Evolutionary conservation across 2,797 vertebrate species (phyloP), one percentile per base, ranked within the genome.

Genomic region (Poeciliopsis presidionis): DNA sequence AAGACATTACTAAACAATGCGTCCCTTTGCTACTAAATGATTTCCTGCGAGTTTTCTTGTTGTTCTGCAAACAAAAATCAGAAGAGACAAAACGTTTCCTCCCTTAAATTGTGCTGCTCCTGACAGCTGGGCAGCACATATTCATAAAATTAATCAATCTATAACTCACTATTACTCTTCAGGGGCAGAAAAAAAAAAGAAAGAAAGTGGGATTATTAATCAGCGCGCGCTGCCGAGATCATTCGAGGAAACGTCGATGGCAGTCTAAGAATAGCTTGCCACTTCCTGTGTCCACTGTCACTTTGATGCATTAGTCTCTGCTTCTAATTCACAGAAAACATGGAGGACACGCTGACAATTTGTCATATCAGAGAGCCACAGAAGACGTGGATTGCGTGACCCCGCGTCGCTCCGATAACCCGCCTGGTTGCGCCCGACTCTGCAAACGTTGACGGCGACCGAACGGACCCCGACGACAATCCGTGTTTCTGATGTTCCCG

Each of bases 201-300:
- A 5, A 18, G 3, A 18, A 51, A n/a, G 25, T 18, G 3, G 9
- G 2, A 20, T 30, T 9, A 61, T 57, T 74, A 55, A 84, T 70
- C 59, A 30, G 25, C 1, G 16, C 70, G 73, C 46, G 78, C 61
- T 45, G 33, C 49, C 46, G 20, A 14, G 71, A 74, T 77, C 77
- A 74, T 72, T 45, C 63, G 63, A 57, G 80, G 78, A 85, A 78
- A 82, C 47, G 65, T 57, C 72, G 79, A 85, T 79, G 73, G 83
- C 74, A 53, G 59, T 36, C 79, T 80, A 76, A 89, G 78, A 88
- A 88, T 81, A 87, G 74, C 76, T 85, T 67, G 74, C 49, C 53
- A 83, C 90, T 88, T 89, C 83, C 78, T 77, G 45, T 78, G 65
- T 84, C 82, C 75, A 41, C 61, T 75, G 49, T 69, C 57, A 75